Evolutionary conservation across 2,797 vertebrate species (phyloP).

Genomic region (Microctenopoma steveboyesi): DNA sequence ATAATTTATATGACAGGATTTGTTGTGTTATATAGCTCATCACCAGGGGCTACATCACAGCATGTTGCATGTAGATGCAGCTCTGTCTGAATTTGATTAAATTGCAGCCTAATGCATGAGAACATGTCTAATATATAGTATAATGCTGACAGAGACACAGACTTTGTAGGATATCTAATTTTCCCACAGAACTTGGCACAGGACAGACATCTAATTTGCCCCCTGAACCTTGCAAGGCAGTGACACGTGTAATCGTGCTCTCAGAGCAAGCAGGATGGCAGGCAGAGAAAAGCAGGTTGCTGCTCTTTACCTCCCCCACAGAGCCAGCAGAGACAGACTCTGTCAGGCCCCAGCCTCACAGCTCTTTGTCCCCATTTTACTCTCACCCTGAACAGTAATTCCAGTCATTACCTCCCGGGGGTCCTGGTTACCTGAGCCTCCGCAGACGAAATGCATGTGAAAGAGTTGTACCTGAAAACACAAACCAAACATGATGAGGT

Average conservation of each 20-base stretch:
- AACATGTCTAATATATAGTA: neutral
- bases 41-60: neutral
- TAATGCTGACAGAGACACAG: constrained; percentile 14
- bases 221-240: constrained; percentile 39
- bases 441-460: constrained; percentile 32
- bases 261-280: constrained; percentile 61
- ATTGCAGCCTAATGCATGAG: constrained; percentile 3
- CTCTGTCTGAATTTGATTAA: constrained; percentile 8
- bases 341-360: constrained; percentile 59
- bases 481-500: constrained; percentile 21
- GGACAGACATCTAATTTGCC: constrained; percentile 52
- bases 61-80: neutral
- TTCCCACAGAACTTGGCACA: constrained; percentile 28
- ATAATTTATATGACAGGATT: constrained; percentile 27
- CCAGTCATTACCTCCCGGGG: constrained; percentile 70
- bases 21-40: neutral
- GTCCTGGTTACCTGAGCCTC: constrained; percentile 71
- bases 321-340: constrained; percentile 56
- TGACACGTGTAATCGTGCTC: constrained; percentile 65
- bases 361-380: constrained; percentile 69
- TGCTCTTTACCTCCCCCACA: constrained; percentile 59
- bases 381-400: constrained; percentile 77
- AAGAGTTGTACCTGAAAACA: constrained; percentile 31
- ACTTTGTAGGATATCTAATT: constrained; percentile 24
- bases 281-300: constrained; percentile 60